Evolutionary conservation across 2,888 invertebrate species (phyloP), one percentile per base, ranked within the genome.

Genomic region (Macrosiphum euphorbiae): DNA sequence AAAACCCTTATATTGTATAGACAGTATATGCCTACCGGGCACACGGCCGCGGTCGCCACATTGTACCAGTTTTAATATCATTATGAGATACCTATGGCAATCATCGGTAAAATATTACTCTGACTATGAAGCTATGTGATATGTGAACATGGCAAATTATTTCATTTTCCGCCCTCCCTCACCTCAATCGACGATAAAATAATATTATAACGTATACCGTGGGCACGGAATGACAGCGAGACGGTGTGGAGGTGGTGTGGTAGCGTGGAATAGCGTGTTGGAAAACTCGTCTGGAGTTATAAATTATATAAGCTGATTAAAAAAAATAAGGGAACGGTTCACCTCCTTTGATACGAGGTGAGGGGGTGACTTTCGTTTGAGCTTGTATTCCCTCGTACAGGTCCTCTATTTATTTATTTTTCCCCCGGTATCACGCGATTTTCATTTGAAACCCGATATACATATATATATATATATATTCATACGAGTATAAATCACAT

Each of bases 401-500:
- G 11, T n/a, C 4, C 41, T 50, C 26, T 78, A 67, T 67, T 91
- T 50, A 11, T 50, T 5, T 44, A n/a, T n/a, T 92, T 87, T 58
- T 50, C 16, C n/a, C 13, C 52, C 20, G 20, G 10, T 47, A 89
- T 89, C 91, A 92, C 91, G 91, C 86, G 91, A 92, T 92, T 90
- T 89, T 91, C 91, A 44, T 26, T 44, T 11, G 55, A 10, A 84
- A 50, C 20, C 35, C 35, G 78, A 78, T 78, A 78, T 35, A 35
- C 11, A 67, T 26, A 58, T 58, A 58, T 55, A 55, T 55, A 55
- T 11, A 50, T 35, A 52, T 28, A 44, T 84, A 52, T 84, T 41
- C 55, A 26, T 85, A 44, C 20, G 35, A n/a, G 58, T 67, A 92
- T 88, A 92, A 92, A 92, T 92, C 88, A 55, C 88, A 92, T 92